phyloP scores from a whole-genome alignment of 2,113 vertebrate species.

The Synchiropus splendidus region DNA sequence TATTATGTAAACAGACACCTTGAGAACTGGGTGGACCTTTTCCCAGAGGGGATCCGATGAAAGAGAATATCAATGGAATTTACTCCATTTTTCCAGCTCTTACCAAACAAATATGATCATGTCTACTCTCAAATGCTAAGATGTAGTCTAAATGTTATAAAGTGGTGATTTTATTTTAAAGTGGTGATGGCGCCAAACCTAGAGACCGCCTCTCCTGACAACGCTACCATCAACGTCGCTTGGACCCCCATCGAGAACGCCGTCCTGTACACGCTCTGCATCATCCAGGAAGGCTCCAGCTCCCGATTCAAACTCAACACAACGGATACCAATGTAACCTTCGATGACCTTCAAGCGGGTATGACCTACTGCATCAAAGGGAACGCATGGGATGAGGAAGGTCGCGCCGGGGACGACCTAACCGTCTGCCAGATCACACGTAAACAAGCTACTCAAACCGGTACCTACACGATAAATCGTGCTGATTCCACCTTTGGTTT shows the following conservation, averaged over 20 bases:
- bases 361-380: constrained; percentile 78
- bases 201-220: constrained; percentile 61
- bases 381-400: constrained; percentile 73
- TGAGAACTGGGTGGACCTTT: constrained; percentile 63
- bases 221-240: constrained; percentile 65
- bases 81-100: constrained; percentile 17
- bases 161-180: constrained; percentile 32
- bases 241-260: constrained; percentile 75
- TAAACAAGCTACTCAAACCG: constrained; percentile 48
- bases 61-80: constrained; percentile 36
- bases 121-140: too few relatives aligned
- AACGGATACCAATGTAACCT: constrained; percentile 63
- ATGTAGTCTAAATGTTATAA: too few relatives aligned
- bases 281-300: constrained; percentile 71
- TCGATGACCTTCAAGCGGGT: constrained; percentile 71
- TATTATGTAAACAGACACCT: constrained; percentile 59
- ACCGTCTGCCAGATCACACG: constrained; percentile 82
- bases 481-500: constrained; percentile 5
- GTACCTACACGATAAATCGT: background rate
- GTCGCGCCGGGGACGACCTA: constrained; percentile 74
- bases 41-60: constrained; percentile 32
- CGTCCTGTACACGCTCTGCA: constrained; percentile 70
- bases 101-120: constrained; percentile 4
- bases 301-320: constrained; percentile 71
- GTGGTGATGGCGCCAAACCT: constrained; percentile 73